These are phyloP conservation scores for Venturia canescens DNA, from an alignment of 1,140 invertebrate species.

Conservation along the genomic window DNA sequence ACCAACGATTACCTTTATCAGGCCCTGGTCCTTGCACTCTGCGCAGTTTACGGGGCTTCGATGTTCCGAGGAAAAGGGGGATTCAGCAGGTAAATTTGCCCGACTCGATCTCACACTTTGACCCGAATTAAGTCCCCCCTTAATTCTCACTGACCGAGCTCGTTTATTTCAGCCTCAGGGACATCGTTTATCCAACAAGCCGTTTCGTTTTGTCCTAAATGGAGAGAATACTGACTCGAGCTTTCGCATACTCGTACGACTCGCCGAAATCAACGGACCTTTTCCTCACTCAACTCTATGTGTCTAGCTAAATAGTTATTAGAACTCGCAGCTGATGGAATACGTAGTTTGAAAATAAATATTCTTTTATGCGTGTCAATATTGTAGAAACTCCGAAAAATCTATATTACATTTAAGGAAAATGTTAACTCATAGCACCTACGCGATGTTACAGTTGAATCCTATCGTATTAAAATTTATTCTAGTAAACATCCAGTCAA, in stretches of 20 bases:
- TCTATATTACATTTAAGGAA: too few species aligned
- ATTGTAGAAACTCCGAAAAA: too few species aligned
- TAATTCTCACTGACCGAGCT: background rate
- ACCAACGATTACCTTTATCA: conserved; percentile 55
- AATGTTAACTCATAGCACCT: background rate
- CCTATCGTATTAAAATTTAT: background rate
- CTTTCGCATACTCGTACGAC: background rate
- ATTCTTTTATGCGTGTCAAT: too few species aligned
- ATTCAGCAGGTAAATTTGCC: conserved; percentile 54
- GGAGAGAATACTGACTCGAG: background rate
- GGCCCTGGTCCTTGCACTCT: conserved; percentile 62
- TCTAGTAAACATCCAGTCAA: background rate
- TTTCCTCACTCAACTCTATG: too few species aligned
- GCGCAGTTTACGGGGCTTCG: conserved; percentile 64
- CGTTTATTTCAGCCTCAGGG: background rate
- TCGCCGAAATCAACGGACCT: too few species aligned
- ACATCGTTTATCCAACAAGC: background rate
- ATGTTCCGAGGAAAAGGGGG: conserved; percentile 62
- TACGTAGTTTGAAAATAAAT: background rate
- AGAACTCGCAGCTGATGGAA: background rate
- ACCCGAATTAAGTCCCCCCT: background rate
- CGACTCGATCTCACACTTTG: background rate
- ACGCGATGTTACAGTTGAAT: background rate
- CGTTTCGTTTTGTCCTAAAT: background rate
- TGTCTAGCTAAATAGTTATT: background rate